phyloP scores from a whole-genome alignment of 2,113 vertebrate species.

The Tetrax tetrax region DNA sequence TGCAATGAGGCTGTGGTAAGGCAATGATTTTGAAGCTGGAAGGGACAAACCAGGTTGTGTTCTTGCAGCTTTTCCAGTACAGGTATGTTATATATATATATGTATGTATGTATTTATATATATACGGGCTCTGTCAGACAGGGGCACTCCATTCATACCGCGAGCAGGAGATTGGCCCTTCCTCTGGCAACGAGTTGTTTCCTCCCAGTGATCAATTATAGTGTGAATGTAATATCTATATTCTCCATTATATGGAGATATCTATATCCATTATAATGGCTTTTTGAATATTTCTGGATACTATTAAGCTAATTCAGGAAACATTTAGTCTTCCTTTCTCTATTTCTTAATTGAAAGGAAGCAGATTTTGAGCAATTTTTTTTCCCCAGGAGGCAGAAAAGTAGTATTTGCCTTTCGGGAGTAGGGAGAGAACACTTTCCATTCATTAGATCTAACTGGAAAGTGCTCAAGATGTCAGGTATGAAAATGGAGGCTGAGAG shows the following conservation, averaged over 20 bases:
- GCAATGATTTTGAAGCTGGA: neutral
- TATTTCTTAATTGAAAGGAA: neutral
- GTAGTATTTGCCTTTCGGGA: slow-evolving; percentile 16
- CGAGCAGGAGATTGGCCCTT: neutral
- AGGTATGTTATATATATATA: too few species aligned
- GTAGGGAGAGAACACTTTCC: neutral
- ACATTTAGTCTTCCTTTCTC: neutral
- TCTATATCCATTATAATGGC: neutral
- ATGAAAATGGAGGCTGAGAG: neutral
- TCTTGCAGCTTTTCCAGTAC: neutral
- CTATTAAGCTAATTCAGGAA: neutral
- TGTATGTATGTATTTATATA: too few species aligned
- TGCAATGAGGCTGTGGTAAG: neutral
- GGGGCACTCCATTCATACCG: accelerated
- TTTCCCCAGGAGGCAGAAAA: neutral
- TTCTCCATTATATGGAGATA: neutral
- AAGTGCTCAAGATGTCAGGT: neutral
- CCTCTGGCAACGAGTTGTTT: neutral
- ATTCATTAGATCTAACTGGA: slow-evolving; percentile 19
- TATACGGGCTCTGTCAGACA: neutral
- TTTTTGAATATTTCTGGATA: neutral
- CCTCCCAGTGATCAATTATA: neutral
- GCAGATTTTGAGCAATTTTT: neutral
- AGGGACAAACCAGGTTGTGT: neutral
- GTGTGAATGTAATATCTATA: neutral